Percentiles rank a stretch among this genome's conserved stretches.
phyloP scores from a whole-genome alignment of 2,113 vertebrate species.

The Columba janthina region DNA sequence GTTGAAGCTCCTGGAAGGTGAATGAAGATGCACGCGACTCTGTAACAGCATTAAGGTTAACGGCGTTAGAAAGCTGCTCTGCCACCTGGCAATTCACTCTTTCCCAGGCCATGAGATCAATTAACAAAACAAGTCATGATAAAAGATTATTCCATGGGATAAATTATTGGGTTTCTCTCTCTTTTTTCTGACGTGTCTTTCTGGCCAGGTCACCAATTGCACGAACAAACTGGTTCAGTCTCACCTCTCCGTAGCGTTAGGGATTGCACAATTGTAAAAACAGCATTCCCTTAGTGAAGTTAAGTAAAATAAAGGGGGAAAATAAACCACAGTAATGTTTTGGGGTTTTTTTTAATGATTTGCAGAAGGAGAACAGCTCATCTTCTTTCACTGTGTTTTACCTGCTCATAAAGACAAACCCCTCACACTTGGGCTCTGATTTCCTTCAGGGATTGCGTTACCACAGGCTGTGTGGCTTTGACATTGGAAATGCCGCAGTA shows the following conservation, averaged over 20 bases:
- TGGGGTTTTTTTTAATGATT: not conserved
- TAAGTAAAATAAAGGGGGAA: not conserved
- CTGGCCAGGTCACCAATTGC: not conserved
- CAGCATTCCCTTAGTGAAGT: not conserved
- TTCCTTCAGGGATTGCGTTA: slow-evolving; percentile 13
- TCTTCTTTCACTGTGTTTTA: not conserved
- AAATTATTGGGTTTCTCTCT: not conserved
- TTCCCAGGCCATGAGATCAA: not conserved
- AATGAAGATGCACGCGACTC: not conserved
- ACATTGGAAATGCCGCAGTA: not conserved
- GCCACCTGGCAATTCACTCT: not conserved
- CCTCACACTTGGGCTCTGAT: not conserved
- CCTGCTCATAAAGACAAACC: not conserved
- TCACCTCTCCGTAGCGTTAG: not conserved
- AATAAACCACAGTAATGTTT: not conserved
- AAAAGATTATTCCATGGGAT: not conserved
- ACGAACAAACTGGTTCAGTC: not conserved
- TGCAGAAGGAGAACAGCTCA: not conserved
- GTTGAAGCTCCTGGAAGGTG: not conserved
- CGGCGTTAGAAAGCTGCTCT: not conserved
- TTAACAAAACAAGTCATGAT: not conserved
- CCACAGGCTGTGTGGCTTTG: not conserved
- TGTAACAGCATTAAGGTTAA: not conserved
- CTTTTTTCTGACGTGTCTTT: not conserved
- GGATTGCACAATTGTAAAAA: not conserved